Evolutionary conservation across 2,113 vertebrate species (phyloP), one percentile per base, ranked within the genome.

Genomic region (Pelusios castaneus): DNA sequence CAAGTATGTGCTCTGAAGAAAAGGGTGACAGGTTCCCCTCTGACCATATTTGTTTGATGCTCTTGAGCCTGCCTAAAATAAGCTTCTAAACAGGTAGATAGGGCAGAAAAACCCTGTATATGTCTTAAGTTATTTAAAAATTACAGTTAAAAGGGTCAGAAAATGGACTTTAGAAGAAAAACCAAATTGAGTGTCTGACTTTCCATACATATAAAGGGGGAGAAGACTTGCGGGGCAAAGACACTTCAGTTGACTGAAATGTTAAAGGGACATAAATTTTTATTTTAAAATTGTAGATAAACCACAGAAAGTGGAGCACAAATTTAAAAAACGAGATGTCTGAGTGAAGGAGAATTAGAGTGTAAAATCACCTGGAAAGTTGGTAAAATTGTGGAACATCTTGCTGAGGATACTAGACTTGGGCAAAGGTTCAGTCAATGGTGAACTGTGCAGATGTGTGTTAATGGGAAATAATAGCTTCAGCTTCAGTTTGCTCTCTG

Each of bases 401-500:
- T 83, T 84, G 24, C 6, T 75, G 1, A 13, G 41, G 22, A 2
- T 38, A 31, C n/a, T 77, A 83, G 75, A 51, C n/a, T 79, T 87
- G 38, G 29, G 29, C 92, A 81, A 58, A 38, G 34, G 43, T 16
- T 87, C 80, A 87, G 77, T 89, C 43, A 76, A 52, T 47, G 47
- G n/a, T 63, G 90, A 96, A 49, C 6, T 56, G 8, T 52, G 49
- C 41, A 82, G 60, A 16, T 3, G 38, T 86, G 19, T 3, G 38
- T 86, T 93, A 81, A 67, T 4, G 89, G 45, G 51, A 88, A 93
- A 55, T 47, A 93, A 80, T 88, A 70, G 82, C 88, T 95, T 91
- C 8, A 81, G 4, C 86, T 93, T 81, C 52, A 85, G 47, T 85
- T 29, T 82, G 25, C 63, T 86, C 3, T 82, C 84, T 80, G 58